Evolutionary conservation across 2,888 invertebrate genomes (phyloP).

Genomic region (Drosophila anceps): DNA sequence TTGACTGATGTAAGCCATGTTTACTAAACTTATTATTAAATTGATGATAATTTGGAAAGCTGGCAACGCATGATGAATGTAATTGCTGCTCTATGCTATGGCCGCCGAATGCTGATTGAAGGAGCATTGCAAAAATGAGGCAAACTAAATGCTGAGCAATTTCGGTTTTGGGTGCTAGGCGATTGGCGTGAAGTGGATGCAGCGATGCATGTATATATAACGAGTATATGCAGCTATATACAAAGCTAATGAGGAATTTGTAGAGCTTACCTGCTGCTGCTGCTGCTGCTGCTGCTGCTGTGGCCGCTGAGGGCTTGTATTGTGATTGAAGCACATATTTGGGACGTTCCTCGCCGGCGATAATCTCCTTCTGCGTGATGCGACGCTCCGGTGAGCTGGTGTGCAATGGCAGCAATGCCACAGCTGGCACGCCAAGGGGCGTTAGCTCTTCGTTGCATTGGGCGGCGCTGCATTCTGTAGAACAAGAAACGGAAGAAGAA

Average conservation of each 20-base stretch:
- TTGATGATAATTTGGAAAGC: constrained; percentile 16
- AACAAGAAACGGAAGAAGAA: background rate
- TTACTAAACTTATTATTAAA: background rate
- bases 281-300: constrained; percentile 55
- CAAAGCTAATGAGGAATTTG: constrained; percentile 17
- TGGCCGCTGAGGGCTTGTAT: constrained; percentile 80
- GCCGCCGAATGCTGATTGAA: constrained; percentile 24
- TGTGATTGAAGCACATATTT: constrained; percentile 85
- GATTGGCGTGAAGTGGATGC: constrained; percentile 14
- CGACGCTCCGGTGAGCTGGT: constrained; percentile 85
- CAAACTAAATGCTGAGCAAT: constrained; percentile 1
- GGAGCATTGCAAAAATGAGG: background rate
- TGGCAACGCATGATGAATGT: constrained; percentile 26
- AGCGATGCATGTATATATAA: constrained; percentile 6
- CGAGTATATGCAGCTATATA: constrained; percentile 30
- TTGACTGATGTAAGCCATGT: background rate
- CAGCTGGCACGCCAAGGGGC: constrained; percentile 83
- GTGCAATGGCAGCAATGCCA: constrained; percentile 85
- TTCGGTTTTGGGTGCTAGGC: constrained; percentile 18
- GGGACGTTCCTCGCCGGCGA: constrained; percentile 88
- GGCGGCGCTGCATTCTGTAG: constrained; percentile 82
- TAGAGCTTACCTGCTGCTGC: constrained; percentile 52
- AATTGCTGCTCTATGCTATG: constrained; percentile 23
- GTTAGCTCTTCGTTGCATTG: constrained; percentile 84
- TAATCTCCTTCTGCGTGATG: constrained; percentile 88